phyloP scores from a whole-genome alignment of 2,797 vertebrate genomes.

The Poecilia wingei region DNA sequence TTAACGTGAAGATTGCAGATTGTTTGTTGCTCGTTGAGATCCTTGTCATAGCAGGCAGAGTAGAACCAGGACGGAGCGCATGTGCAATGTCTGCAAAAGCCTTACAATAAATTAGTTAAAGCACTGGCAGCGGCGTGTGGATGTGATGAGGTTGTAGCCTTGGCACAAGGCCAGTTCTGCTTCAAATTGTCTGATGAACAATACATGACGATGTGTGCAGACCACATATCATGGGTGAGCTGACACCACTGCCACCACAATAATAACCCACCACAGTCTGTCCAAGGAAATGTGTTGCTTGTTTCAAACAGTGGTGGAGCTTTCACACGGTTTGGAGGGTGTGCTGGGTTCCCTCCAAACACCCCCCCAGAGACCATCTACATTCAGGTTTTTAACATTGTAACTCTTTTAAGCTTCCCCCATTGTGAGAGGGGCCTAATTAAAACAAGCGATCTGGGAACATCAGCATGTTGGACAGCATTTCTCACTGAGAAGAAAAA shows the following conservation, averaged over 20 bases:
- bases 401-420: not conserved
- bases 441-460: not conserved
- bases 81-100: constrained; percentile 1
- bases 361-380: not conserved
- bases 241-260: not conserved
- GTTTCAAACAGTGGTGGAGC: not conserved
- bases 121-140: not conserved
- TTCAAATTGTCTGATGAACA: not conserved
- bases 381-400: not conserved
- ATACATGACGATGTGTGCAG: not conserved
- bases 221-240: not conserved
- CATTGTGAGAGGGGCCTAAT: not conserved
- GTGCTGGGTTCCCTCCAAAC: not conserved
- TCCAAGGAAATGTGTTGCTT: not conserved
- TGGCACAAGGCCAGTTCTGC: not conserved
- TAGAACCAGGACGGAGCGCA: not conserved
- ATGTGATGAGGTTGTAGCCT: not conserved
- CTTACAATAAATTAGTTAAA: constrained; percentile 1
- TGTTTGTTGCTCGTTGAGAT: not conserved
- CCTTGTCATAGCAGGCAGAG: not conserved
- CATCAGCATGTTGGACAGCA: constrained; percentile 1
- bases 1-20: not conserved
- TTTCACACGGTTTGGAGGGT: not conserved
- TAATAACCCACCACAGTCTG: not conserved
- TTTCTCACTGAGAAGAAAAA: not conserved